Base-by-base conservation (phyloP, 2,888 invertebrate genomes). In the Geophilus truncorum region DNA sequence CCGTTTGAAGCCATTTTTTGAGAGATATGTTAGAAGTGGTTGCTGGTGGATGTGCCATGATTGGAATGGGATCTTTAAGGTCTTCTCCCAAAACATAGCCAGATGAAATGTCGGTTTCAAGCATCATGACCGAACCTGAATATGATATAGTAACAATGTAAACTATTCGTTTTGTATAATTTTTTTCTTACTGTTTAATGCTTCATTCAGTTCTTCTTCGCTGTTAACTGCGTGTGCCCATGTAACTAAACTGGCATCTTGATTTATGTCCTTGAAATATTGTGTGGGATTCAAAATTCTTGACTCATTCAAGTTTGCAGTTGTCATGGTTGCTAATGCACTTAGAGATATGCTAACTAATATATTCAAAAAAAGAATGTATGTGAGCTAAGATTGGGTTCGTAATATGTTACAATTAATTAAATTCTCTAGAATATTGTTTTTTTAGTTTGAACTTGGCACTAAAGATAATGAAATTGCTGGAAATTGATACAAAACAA, bases 1-100 rank as follows among this genome's bases (percentile, higher is more conserved):
- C 91, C 0, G 89, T 87, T 1, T 88, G 86, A 9, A 96, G 87
- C 88, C 96, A 96, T 18, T 91, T 89, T 0, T 91, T 89, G 23
- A 96, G 89, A 0, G 93, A 90, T 45, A 96, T 88, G 87, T 96
- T 93, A 0, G 95, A 94, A 15, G 87, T 88, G 3, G 86, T 90
- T 0, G 87, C 87, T 0, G 95, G 95, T 0, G 95, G 94, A 88
- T 96, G 95, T 0, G 92, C 95, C 96, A 97, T 96, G 62, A 96
- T 90, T 0, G 96, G 95, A 9, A 89, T 85, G 15, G 90, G 12
- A 89, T 87, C 2, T 88, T 88, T 6, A 86, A 86, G 0, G 86
- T 86, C 1, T 75, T 90, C 89, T 25, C 90, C 90, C 23, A 83
- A 83, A 25, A 85, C 57, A 10, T 82, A 82, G 15, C 94, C 94